Conservation (phyloP, 2,888 invertebrate species). For the Apamea monoglypha region DNA sequence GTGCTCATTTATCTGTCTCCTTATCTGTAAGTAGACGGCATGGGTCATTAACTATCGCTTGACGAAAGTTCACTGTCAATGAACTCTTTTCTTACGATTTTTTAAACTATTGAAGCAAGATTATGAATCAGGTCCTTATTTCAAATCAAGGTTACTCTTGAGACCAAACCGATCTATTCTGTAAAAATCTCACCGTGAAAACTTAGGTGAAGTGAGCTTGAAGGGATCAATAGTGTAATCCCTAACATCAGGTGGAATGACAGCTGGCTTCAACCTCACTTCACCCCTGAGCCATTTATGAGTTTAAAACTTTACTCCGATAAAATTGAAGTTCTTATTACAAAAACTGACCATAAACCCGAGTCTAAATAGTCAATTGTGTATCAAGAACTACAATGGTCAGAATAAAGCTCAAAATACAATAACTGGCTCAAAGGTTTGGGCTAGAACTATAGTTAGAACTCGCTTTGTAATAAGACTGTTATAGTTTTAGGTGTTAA, state of each 20-base stretch:
- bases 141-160: not conserved
- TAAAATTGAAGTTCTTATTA: too few relatives aligned
- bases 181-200: not conserved
- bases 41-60: constrained; percentile 67
- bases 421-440: not conserved
- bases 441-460: too few relatives aligned
- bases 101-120: constrained; percentile 16
- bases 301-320: not conserved
- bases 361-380: too few relatives aligned
- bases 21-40: constrained; percentile 68
- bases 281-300: not conserved
- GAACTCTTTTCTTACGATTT: constrained; percentile 58
- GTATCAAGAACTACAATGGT: not conserved
- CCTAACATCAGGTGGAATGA: not conserved
- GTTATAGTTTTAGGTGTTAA: not conserved
- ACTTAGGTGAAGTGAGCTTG: not conserved
- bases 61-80: constrained; percentile 69
- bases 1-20: constrained; percentile 70
- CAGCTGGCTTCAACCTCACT: not conserved
- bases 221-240: not conserved
- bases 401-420: not conserved
- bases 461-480: not conserved
- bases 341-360: too few relatives aligned
- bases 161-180: too few relatives aligned
- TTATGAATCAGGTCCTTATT: not conserved